A percentile compares a stretch with the other conserved stretches of the same genome.
Conservation (phyloP, 2,113 vertebrate genomes). For the Oncorhynchus kisutch region DNA sequence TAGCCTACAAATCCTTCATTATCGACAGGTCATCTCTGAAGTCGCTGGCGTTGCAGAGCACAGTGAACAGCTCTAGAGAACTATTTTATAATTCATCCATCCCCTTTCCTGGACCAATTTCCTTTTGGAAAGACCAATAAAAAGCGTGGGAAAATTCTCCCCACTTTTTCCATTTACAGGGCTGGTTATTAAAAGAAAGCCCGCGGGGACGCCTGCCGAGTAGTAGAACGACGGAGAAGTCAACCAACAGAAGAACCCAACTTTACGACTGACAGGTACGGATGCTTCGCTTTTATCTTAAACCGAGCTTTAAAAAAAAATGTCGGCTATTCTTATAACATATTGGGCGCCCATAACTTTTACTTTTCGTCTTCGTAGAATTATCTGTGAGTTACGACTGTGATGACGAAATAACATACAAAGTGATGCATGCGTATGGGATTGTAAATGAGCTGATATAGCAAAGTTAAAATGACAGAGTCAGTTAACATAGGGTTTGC, state of each 20-base stretch:
- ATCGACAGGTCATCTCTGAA: background rate
- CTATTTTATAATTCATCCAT: conserved; percentile 59
- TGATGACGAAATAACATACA: background rate
- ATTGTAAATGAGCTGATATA: background rate
- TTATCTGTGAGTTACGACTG: too few relatives aligned
- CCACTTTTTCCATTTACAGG: conserved; percentile 57
- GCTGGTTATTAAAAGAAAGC: conserved; percentile 50
- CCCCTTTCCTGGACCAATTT: conserved; percentile 74
- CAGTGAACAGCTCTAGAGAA: conserved; percentile 7
- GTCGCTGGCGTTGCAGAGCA: background rate
- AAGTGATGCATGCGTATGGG: background rate
- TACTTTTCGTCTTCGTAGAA: background rate
- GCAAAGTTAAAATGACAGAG: too few relatives aligned
- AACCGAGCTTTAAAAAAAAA: background rate
- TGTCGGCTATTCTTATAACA: background rate
- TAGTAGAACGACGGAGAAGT: background rate
- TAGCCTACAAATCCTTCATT: background rate
- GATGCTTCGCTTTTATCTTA: background rate
- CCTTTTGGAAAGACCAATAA: conserved; percentile 70
- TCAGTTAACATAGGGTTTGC: too few relatives aligned
- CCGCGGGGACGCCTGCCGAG: background rate
- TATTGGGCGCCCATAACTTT: background rate
- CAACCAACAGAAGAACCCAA: conserved; percentile 25
- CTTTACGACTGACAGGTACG: conserved; percentile 61
- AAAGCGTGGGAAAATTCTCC: conserved; percentile 73